Base-by-base conservation (phyloP, 30 jellyfish, hydroid and myxozoan genomes). In the Haliclystus octoradiatus region DNA sequence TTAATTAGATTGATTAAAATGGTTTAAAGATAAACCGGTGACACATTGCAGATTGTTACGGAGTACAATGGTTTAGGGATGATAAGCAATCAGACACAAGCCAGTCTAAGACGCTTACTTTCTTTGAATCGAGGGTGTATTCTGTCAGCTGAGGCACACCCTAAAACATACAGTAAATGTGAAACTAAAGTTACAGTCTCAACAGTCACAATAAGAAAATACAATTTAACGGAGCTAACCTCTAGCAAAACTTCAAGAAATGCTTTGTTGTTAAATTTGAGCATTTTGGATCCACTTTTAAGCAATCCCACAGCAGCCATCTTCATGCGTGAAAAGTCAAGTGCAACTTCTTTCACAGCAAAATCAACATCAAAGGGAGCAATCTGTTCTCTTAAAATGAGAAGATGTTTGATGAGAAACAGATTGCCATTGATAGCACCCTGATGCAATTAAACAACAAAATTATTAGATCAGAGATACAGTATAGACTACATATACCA, bases 121-220 rank as follows among this genome's bases (percentile, higher is more conserved):
- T 72, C 49, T 88, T 88, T 1, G 97, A 88, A 71, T 88, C 97
- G 34, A 88, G 49, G 65, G 83, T 80, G 34, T 88, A 88, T 69
- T 88, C 97, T 1, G 97, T 88, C 26, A 88, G 47, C 49, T 88
- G 97, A 23, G 97, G 97, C 9, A 88, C 94, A 33, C 97, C 97
- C 97, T 88, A 50, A 13, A 50, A 52, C 68, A 34, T 4, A 65
- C 2, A 66, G 23, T n/a, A 64, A 15, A 5, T 30, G 0, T 3
- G 2, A 34, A 22, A 23, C 25, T 24, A 15, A 49, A 2, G 28
- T 23, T 12, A 34, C 12, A n/a, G n/a, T n/a, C n/a, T n/a, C n/a
- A n/a, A n/a, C n/a, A n/a, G n/a, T n/a, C n/a, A n/a, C n/a, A n/a
- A n/a, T n/a, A n/a, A n/a, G n/a, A n/a, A n/a, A n/a, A n/a, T n/a